Percentiles rank a stretch among this genome's conserved stretches.
Evolutionary conservation across 2,797 vertebrate species (phyloP).

Genomic region (Merluccius polli): DNA sequence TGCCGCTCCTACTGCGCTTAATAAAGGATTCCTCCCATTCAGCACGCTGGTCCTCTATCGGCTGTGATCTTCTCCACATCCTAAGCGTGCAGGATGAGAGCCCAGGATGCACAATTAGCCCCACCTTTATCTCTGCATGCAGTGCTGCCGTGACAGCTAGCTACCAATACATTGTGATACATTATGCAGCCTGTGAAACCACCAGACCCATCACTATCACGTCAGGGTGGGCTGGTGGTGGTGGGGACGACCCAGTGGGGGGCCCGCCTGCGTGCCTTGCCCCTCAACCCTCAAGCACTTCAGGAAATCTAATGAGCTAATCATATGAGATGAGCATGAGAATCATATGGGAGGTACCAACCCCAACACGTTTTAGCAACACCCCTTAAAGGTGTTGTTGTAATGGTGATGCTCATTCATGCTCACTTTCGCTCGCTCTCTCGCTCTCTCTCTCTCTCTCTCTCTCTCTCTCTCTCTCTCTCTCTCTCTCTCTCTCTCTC

Average conservation of each 20-base stretch:
- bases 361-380: constrained; percentile 8
- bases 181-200: constrained; percentile 32
- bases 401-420: neutral
- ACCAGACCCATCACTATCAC: constrained; percentile 11
- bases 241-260: constrained; percentile 17
- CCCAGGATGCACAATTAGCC: constrained; percentile 44
- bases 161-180: constrained; percentile 22
- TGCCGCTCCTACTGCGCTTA: neutral
- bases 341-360: constrained; percentile 16
- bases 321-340: constrained; percentile 30
- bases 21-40: constrained; percentile 7
- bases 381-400: neutral
- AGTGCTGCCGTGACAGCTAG: constrained; percentile 36
- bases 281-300: constrained; percentile 22
- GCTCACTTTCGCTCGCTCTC: neutral
- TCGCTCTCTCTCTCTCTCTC: neutral
- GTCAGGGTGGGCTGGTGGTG: too few species aligned
- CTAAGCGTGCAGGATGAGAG: constrained; percentile 19
- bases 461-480: neutral
- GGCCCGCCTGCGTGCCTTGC: constrained; percentile 20
- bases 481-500: neutral
- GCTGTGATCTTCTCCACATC: constrained; percentile 8
- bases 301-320: constrained; percentile 37
- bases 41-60: neutral
- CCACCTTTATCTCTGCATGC: constrained; percentile 36